phyloP scores from a whole-genome alignment of 2,888 invertebrate genomes.

The Strigamia crassipes region DNA sequence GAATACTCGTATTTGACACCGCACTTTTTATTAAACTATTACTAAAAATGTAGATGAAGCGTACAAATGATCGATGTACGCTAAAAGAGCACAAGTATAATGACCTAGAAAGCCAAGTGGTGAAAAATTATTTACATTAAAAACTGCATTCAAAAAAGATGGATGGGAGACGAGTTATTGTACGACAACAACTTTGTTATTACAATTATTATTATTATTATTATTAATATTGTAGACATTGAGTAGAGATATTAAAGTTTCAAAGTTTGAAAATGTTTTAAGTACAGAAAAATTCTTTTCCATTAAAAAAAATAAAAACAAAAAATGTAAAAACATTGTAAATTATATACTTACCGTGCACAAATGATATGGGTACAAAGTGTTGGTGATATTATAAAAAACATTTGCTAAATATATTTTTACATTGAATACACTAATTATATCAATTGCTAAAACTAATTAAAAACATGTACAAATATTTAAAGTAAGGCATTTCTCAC shows the following conservation, averaged over 20 bases:
- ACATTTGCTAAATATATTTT: background rate
- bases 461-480: background rate
- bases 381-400: background rate
- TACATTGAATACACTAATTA: background rate
- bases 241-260: background rate
- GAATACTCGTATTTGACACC: too few species aligned
- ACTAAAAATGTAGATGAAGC: too few species aligned
- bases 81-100: background rate
- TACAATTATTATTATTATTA: background rate
- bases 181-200: background rate
- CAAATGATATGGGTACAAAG: background rate
- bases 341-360: background rate
- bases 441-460: background rate
- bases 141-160: background rate
- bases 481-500: background rate
- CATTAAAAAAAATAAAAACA: background rate
- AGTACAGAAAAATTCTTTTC: background rate
- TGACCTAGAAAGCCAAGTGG: background rate
- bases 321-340: background rate
- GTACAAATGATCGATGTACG: too few species aligned
- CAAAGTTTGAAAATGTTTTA: too few species aligned
- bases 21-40: too few species aligned
- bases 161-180: background rate
- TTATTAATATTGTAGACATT: background rate
- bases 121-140: background rate